Evolutionary conservation across 2,888 invertebrate species (phyloP), one percentile per base, ranked within the genome.

Genomic region (Anaspis maculata): DNA sequence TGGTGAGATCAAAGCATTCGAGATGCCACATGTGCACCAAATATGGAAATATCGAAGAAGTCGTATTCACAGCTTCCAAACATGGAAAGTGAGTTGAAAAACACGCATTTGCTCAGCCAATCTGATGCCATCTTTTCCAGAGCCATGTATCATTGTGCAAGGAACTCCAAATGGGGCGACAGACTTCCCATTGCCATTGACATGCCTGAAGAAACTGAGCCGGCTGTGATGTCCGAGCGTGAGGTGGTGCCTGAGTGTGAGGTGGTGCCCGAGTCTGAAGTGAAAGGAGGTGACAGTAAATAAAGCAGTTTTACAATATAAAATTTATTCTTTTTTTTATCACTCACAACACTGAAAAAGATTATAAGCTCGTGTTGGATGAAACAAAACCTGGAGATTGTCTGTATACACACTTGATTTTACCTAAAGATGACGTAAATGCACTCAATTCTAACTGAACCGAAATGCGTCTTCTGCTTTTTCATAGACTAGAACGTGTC

Each of bases 21-120:
- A 74, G 87, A 43, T 91, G 91, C 56, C 72, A 80, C 39, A 57
- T 88, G 52, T 94, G 94, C 60, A 83, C 82, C 0, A 59, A 74
- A 0, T 66, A 76, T 41, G 91, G 89, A 2, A 71, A 79, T 37
- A 61, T 92, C 22, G 69, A 79, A 44, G 85, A 89, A 62, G 68
- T 83, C 2, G 79, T 86, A 52, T 79, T 92, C 52, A 83, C 88
- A 0, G 73, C 77, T 44, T 60, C 70, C 0, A 88, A 83, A 59
- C 76, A 83, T 53, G 85, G 86, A 62, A 81, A 77, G 77, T 83
- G 65, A 61, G 72, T 68, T 19, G 5, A 6, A 5, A 9, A 19
- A 19, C 5, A 6, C 19, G 19, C 9, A 6, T 19, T 19, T 6
- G 5, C 19, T 19, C 19, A 19, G 5, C 19, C 9, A 40, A 31